These are phyloP conservation scores for Meteorus sp. DNA, from an alignment of 1,140 invertebrate species.

Conservation along the genomic window DNA sequence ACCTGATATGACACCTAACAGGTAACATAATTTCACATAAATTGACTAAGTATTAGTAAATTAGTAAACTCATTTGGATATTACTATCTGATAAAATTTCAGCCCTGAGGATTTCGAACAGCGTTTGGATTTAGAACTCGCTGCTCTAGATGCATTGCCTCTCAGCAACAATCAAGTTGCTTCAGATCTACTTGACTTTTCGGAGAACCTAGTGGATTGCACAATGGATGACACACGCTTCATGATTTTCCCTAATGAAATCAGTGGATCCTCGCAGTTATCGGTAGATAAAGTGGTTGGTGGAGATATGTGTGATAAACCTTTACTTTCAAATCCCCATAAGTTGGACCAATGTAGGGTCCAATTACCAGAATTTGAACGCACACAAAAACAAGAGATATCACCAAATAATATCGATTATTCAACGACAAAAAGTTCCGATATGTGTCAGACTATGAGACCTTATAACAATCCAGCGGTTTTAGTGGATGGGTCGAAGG, in stretches of 20 bases:
- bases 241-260: no score
- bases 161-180: conserved; percentile 44
- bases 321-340: no score
- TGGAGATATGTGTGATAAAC: no score
- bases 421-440: no score
- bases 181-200: conserved; percentile 49
- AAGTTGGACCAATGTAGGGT: no score
- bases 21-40: conserved; percentile 32
- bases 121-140: conserved; percentile 68
- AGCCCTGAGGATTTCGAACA: conserved; percentile 61
- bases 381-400: not conserved
- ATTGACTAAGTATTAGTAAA: conserved; percentile 2
- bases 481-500: not conserved
- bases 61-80: no score
- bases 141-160: conserved; percentile 63
- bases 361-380: no score
- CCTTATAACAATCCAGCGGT: no score
- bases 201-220: conserved; percentile 46
- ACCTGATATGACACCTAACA: conserved; percentile 38
- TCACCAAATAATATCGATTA: not conserved
- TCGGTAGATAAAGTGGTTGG: no score
- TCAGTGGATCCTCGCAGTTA: not conserved
- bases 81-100: no score
- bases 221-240: not conserved
- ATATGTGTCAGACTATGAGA: no score